Percentiles rank a stretch among this genome's conserved stretches.
Evolutionary conservation across 1,140 invertebrate species (phyloP).

Genomic region (Drosophila arawakana): DNA sequence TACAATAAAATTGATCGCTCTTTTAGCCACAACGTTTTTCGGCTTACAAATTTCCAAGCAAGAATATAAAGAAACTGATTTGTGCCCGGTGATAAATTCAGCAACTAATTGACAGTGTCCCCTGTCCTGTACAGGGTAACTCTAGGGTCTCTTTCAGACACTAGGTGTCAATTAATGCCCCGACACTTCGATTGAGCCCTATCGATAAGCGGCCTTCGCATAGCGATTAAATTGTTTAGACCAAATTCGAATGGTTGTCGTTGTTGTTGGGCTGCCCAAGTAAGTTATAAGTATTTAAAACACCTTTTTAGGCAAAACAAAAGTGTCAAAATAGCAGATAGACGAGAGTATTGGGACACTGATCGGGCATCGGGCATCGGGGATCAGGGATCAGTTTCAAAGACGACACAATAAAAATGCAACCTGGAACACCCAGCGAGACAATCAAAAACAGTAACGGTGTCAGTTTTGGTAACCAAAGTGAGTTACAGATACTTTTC

Average conservation of each 20-base stretch:
- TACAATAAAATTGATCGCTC: constrained; percentile 78
- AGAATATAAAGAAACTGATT: constrained; percentile 58
- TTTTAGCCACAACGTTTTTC: constrained; percentile 64
- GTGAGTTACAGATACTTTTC: constrained; percentile 41
- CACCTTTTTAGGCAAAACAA: constrained; percentile 78
- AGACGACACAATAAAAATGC: constrained; percentile 57
- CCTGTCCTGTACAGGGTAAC: constrained; percentile 38
- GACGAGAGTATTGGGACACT: constrained; percentile 15
- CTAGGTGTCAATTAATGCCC: constrained; percentile 77
- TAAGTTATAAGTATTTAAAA: constrained; percentile 72
- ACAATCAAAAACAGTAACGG: constrained; percentile 32
- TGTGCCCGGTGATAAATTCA: constrained; percentile 77
- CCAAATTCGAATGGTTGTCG: constrained; percentile 38
- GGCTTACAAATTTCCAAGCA: constrained; percentile 56
- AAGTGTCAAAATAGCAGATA: constrained; percentile 77
- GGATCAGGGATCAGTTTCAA: neutral
- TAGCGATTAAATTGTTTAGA: constrained; percentile 71
- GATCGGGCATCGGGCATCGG: constrained; percentile 1
- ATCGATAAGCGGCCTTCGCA: constrained; percentile 51
- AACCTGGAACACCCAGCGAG: constrained; percentile 67
- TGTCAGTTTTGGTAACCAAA: constrained; percentile 22
- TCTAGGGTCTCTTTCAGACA: constrained; percentile 28
- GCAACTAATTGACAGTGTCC: constrained; percentile 76
- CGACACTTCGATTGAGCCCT: constrained; percentile 56
- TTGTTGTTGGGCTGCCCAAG: constrained; percentile 20